Evolutionary conservation across 2,113 vertebrate genomes (phyloP), one percentile per base, ranked within the genome.

Genomic region (Cettia cetti): DNA sequence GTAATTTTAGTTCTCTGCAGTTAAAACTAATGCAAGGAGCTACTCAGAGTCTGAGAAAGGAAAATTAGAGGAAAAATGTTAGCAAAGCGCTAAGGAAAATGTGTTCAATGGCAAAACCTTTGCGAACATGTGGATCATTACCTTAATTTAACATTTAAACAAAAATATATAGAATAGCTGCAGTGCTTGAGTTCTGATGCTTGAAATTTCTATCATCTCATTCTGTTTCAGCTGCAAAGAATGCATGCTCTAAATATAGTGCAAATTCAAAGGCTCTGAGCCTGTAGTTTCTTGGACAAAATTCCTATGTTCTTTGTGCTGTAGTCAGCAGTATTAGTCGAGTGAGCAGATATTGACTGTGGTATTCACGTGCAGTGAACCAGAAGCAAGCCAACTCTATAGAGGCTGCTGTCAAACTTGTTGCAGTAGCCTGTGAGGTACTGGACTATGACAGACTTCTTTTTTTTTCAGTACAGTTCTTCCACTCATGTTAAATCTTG

Each of bases 381-480:
- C 95, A 89, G 97, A 98, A 98, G 97, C 97, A 77, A 97, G 85
- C 96, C 64, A 72, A 91, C 96, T 98, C 97, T 98, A 95, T 97
- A 98, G 97, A 98, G 96, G 96, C 96, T 94, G 95, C 97, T 96
- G 97, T 98, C 97, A 98, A 95, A 98, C 98, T 98, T 98, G 98
- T 98, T 98, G 98, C 94, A 78, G 95, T 97, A 96, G 93, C 89
- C 97, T 96, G 92, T 92, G 94, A 97, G 96, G 97, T 96, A 98
- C 93, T 98, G 97, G 94, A 95, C 97, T 98, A 97, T 97, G 97
- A 98, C 97, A 97, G 96, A 94, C 94, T 95, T 96, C 91, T 96
- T 97, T 98, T 96, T 96, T 92, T 89, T 95, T 87, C 92, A 96
- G 91, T 91, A 97, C 96, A 97, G 85, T 97, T 96, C 97, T 96